Evolutionary conservation across 2,113 vertebrate species (phyloP).

Genomic region (Grus americana): DNA sequence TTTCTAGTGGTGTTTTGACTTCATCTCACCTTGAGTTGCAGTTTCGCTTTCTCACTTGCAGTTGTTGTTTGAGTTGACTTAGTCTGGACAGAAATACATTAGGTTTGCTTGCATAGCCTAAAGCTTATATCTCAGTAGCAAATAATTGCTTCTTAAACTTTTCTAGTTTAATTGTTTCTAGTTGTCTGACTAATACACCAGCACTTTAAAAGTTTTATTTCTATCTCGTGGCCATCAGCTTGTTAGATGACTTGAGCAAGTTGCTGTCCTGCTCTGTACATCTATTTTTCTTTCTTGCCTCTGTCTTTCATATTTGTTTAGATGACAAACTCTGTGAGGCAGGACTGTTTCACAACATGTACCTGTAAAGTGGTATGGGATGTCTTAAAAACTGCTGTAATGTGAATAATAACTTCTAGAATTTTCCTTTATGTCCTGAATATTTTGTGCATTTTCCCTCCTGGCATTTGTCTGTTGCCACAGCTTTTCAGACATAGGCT

Average conservation of each 20-base stretch:
- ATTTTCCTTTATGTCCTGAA: background rate
- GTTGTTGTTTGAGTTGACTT: background rate
- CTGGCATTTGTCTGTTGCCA: background rate
- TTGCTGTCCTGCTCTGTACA: background rate
- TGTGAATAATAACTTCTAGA: background rate
- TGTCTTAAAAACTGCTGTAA: background rate
- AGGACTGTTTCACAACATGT: background rate
- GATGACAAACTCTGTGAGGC: background rate
- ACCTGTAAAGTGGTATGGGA: background rate
- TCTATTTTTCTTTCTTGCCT: background rate
- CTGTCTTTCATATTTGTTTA: background rate
- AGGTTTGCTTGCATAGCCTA: background rate
- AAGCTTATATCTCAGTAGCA: background rate
- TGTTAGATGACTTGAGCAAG: background rate
- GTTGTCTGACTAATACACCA: background rate
- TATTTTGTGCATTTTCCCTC: background rate
- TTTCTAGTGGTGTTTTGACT: background rate
- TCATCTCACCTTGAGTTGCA: background rate
- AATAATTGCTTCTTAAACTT: background rate
- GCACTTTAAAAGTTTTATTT: background rate
- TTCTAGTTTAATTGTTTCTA: background rate
- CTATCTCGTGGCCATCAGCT: background rate
- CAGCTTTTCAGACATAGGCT: background rate
- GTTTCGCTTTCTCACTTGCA: background rate
- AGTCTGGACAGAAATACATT: background rate